Percentiles rank a stretch among this genome's conserved stretches.
Conservation (phyloP, 1,140 invertebrate species). For the Neoseiulus cucumeris region DNA sequence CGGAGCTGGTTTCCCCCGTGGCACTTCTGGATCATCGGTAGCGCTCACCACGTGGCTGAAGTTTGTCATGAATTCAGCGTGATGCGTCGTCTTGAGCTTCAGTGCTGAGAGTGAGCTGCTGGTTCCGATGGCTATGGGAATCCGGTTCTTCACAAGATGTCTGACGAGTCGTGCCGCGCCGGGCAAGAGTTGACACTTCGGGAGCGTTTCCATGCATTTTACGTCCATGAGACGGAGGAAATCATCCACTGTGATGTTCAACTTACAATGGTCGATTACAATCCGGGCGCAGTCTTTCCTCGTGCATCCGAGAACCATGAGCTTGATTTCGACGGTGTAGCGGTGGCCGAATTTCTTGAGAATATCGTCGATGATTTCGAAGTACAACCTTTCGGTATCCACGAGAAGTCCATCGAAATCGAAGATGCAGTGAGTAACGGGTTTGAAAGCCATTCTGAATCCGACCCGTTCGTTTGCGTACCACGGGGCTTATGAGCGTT, state of each 20-base stretch:
- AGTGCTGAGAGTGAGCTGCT: constrained; percentile 58
- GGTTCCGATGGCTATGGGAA: constrained; percentile 71
- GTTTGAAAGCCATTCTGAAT: constrained; percentile 27
- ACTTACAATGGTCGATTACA: constrained; percentile 40
- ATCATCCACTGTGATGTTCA: constrained; percentile 46
- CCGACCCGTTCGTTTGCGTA: too few species aligned
- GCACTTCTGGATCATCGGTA: constrained; percentile 65
- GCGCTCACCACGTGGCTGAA: constrained; percentile 67
- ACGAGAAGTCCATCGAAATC: constrained; percentile 60
- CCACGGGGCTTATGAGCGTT: too few species aligned
- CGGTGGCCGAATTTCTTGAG: constrained; percentile 43
- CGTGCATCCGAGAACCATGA: constrained; percentile 47
- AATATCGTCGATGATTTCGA: constrained; percentile 42
- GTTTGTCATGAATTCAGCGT: constrained; percentile 45
- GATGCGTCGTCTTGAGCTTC: constrained; percentile 49
- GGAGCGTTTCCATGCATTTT: background rate
- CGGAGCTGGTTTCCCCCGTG: constrained; percentile 71
- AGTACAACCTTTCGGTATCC: constrained; percentile 54
- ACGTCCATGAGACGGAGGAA: constrained; percentile 31
- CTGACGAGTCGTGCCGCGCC: constrained; percentile 58
- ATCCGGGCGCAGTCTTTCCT: constrained; percentile 40
- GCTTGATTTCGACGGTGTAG: constrained; percentile 55
- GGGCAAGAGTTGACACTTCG: constrained; percentile 24
- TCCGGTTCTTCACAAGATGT: constrained; percentile 51
- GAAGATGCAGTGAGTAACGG: constrained; percentile 59